Evolutionary conservation across 2,113 vertebrate genomes (phyloP), one percentile per base, ranked within the genome.

Genomic region (Percina caprodes): DNA sequence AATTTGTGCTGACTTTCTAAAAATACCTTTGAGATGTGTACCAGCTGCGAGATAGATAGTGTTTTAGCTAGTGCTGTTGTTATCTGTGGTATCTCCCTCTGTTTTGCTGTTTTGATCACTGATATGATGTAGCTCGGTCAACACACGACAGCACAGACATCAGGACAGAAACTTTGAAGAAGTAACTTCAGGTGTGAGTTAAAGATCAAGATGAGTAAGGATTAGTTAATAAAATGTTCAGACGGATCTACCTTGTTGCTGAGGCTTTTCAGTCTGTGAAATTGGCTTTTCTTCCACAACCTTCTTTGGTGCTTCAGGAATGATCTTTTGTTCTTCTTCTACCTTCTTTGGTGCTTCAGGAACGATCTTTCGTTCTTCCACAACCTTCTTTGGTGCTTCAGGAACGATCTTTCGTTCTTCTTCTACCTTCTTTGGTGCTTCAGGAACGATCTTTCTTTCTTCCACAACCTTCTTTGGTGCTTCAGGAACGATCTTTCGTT

Each of bases 71-170:
- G 39, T 55, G 88, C 66, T 51, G 94, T 66, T 85, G 93, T 94
- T 85, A 96, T 94, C 88, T 96, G 93, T n/a, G 92, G 89, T 23
- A 91, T 21, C 75, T 89, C 86, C 92, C 91, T 96, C 87, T 94
- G 94, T 77, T 92, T 92, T 56, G 91, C 91, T 84, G 94, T 92
- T 95, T 95, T 84, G 87, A 92, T 76, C 16, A 4, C 39, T 58
- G 39, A 85, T 54, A 85, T 65, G 79, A 86, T 67, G 62, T 0
- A 74, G 59, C 76, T 4, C 3, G 79, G 72, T 49, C 68, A 75
- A 88, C 49, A 88, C 19, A 86, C 63, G 16, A 69, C 75, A 68
- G 60, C 0, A 85, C 82, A 84, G 51, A 70, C 77, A 69, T 46
- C 74, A 84, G 39, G 83, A 90, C 80, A 83, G 67, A 54, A 51